These are phyloP conservation scores for Pantherophis vulpinus DNA, from an alignment of 2,797 vertebrate genomes.

Conservation along the genomic window DNA sequence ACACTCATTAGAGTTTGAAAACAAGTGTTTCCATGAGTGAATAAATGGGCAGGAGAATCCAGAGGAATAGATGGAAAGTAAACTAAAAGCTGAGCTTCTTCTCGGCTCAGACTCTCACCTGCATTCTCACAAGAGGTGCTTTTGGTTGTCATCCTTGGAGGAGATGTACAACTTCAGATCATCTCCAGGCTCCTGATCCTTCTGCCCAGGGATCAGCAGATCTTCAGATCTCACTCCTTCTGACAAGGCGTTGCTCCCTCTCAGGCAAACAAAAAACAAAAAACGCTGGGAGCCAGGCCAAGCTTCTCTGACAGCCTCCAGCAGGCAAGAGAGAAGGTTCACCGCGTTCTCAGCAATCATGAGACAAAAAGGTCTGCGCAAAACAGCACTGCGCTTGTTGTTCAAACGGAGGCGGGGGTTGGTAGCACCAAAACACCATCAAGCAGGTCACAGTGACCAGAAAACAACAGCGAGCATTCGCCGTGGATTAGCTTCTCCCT, in stretches of 20 bases:
- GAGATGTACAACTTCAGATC: background rate
- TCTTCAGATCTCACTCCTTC: background rate
- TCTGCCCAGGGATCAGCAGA: background rate
- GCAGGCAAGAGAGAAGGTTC: background rate
- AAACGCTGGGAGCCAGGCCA: background rate
- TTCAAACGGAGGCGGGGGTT: background rate
- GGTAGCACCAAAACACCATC: background rate
- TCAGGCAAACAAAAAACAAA: background rate
- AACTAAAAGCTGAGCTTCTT: background rate
- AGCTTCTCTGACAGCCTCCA: background rate
- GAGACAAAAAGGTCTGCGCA: background rate
- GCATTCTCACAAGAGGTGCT: background rate
- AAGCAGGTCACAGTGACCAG: background rate
- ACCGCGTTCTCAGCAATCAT: background rate
- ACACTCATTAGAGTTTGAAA: slow-evolving; percentile 20
- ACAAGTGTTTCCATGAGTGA: slow-evolving; percentile 7
- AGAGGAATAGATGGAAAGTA: background rate
- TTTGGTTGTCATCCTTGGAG: background rate
- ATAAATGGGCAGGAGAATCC: background rate
- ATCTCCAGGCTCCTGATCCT: background rate
- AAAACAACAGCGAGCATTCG: background rate
- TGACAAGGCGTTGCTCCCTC: background rate
- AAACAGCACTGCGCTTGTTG: background rate
- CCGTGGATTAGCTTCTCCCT: background rate
- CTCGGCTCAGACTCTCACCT: background rate